Evolutionary conservation across 2,797 vertebrate species (phyloP).

Genomic region (Garrulus glandarius): DNA sequence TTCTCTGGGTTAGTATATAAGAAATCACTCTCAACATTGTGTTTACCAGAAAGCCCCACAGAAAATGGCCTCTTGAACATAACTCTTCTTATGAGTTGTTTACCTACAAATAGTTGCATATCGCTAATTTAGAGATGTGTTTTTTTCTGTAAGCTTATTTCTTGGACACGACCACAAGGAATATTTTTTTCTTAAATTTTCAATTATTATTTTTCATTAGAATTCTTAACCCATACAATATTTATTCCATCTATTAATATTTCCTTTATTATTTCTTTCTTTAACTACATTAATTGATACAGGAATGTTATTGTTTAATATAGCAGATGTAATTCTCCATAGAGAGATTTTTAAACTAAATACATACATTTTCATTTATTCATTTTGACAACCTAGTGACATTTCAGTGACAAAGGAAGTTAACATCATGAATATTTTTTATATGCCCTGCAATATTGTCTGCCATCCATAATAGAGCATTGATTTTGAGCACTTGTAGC

Average conservation of each 20-base stretch:
- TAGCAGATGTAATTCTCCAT: neutral
- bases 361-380: neutral
- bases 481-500: slow-evolving; percentile 9
- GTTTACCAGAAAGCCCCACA: neutral
- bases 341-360: neutral
- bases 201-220: neutral
- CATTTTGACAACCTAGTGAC: slow-evolving; percentile 2
- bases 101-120: neutral
- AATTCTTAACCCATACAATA: neutral
- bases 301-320: neutral
- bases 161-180: neutral
- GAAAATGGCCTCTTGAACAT: neutral
- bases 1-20: neutral
- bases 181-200: neutral
- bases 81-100: neutral
- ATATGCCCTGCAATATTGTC: neutral
- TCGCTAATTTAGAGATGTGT: fast-evolving
- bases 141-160: neutral
- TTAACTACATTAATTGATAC: neutral
- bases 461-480: neutral
- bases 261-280: neutral
- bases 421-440: slow-evolving; percentile 14
- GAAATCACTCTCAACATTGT: neutral
- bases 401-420: slow-evolving; percentile 30
- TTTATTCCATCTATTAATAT: neutral